These are phyloP conservation scores for Syrphus vitripennis DNA, from an alignment of 2,888 invertebrate species.

Conservation along the genomic window DNA sequence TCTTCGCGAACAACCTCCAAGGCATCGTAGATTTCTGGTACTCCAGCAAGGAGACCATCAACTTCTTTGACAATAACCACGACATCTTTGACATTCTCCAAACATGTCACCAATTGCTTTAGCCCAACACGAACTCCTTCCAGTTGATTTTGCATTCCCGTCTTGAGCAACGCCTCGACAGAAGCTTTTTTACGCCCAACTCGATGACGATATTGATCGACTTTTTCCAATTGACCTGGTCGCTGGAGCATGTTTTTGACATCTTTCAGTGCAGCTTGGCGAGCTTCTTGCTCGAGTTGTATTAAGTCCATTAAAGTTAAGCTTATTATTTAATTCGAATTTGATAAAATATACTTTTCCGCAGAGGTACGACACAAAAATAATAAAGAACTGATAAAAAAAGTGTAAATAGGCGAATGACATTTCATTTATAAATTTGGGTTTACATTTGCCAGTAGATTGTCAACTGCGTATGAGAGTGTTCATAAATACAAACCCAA, in stretches of 20 bases:
- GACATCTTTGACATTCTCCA: conserved; percentile 91
- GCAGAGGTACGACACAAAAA: background rate
- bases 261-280: conserved; percentile 89
- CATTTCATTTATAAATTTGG: conserved; percentile 3
- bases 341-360: background rate
- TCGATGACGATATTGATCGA: conserved; percentile 81
- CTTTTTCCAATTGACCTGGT: conserved; percentile 97
- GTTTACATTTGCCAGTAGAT: conserved; percentile 5
- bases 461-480: background rate
- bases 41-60: conserved; percentile 87
- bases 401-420: conserved; percentile 19
- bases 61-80: conserved; percentile 88
- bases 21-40: conserved; percentile 90
- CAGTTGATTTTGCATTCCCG: conserved; percentile 98
- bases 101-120: conserved; percentile 92
- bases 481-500: background rate
- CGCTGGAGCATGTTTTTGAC: conserved; percentile 96
- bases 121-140: conserved; percentile 98
- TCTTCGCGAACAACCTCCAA: conserved; percentile 94
- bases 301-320: conserved; percentile 81
- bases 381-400: conserved; percentile 2
- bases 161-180: conserved; percentile 86
- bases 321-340: background rate
- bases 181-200: conserved; percentile 80
- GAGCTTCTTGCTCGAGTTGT: conserved; percentile 90